Evolutionary conservation across 1,140 invertebrate genomes (phyloP), one percentile per base, ranked within the genome.

Genomic region (Papilio xuthus): DNA sequence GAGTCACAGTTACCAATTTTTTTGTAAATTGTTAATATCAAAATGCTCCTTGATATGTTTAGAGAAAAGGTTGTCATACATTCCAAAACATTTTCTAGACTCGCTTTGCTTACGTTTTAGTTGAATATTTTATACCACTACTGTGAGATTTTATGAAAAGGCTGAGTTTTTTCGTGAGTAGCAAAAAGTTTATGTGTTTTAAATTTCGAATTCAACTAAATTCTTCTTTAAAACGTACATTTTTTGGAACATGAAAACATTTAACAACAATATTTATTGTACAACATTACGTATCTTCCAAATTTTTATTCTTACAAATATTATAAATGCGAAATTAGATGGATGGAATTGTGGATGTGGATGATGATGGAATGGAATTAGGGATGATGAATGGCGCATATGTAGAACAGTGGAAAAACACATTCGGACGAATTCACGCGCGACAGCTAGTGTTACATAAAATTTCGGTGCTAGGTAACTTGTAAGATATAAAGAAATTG

Each of bases 111-210:
- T 13, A 32, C 60, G 60, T 63, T 63, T 32, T 28, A 28, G 60
- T 63, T 63, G 60, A 67, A 67, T 67, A 67, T 32, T 67, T 67
- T 67, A 67, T 32, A 28, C 15, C 6, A 67, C 1, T 26, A 67
- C 26, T 67, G 60, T 67, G 26, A 67, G 23, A 67, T 67, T 67
- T 67, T 12, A 32, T 12, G 60, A 28, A 32, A 32, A 67, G 13
- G 23, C 0, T 67, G 26, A 67, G 26, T 60, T 28, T 28, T 67
- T 15, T 18, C 12, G 13, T 32, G 13, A 28, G 13, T 28, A 26
- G 56, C 23, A 26, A 63, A 2, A 63, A 63, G 8, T 26, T 28
- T 63, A 26, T 13, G 15, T 3, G 18, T 12, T 63, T 63, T 63
- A 28, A 63, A 63, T 2, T 13, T 23, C n/a, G 7, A 63, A 63